phyloP scores from a whole-genome alignment of 2,113 vertebrate species.

The Caranx ignobilis region DNA sequence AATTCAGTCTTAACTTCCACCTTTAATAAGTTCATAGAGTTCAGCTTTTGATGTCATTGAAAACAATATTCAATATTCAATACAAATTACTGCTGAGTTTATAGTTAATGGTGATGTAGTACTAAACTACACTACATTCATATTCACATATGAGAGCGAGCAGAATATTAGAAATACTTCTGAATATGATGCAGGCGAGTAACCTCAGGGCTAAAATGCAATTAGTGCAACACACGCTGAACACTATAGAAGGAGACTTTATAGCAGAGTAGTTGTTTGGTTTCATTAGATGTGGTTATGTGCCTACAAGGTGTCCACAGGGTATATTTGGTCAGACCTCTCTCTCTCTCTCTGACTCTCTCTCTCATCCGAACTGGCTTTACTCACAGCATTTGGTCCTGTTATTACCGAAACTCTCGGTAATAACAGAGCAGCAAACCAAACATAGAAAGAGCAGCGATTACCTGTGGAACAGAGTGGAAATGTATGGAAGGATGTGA shows the following conservation, averaged over 20 bases:
- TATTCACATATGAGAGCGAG: background rate
- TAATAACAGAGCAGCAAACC: background rate
- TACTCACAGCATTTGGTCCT: slow-evolving; percentile 17
- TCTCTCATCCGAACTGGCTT: slow-evolving; percentile 1
- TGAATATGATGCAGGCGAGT: background rate
- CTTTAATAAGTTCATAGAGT: no score
- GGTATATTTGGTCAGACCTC: background rate
- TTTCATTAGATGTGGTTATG: no score
- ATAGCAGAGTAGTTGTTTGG: no score
- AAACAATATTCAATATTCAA: no score
- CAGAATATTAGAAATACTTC: background rate
- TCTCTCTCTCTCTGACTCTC: background rate
- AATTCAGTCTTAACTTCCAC: no score
- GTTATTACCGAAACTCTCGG: slow-evolving; percentile 1
- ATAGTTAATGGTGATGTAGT: no score
- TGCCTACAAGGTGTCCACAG: background rate
- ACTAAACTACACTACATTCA: no score
- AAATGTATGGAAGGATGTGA: slow-evolving; percentile 40
- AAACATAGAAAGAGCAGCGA: background rate
- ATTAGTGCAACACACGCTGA: background rate
- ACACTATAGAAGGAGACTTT: background rate
- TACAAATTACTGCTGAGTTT: no score
- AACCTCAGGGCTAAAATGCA: background rate
- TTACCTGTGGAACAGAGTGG: slow-evolving; percentile 21
- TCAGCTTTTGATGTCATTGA: no score